phyloP scores from a whole-genome alignment of 2,113 vertebrate species.

The Istiophorus platypterus region DNA sequence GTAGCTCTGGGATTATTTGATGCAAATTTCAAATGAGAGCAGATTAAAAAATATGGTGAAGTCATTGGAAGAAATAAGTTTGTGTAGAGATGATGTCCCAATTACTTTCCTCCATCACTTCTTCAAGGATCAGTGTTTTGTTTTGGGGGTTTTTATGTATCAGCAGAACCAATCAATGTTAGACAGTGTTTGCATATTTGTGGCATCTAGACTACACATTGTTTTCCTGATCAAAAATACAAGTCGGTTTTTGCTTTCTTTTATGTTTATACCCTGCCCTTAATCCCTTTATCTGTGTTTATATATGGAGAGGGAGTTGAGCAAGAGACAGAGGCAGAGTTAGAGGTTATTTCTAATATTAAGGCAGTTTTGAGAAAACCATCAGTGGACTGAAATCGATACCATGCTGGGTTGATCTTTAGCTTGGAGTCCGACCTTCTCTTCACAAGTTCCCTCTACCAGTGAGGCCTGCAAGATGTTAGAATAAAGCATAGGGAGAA shows the following conservation, averaged over 20 bases:
- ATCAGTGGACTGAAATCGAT: constrained; percentile 53
- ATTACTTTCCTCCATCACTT: constrained; percentile 15
- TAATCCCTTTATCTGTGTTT: background rate
- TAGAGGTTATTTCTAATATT: constrained; percentile 7
- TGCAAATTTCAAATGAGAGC: constrained; percentile 60
- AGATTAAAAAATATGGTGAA: constrained; percentile 1
- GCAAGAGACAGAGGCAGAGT: background rate
- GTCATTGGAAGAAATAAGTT: constrained; percentile 41
- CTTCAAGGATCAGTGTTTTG: background rate
- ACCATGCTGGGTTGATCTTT: constrained; percentile 44
- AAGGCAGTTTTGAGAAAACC: constrained; percentile 35
- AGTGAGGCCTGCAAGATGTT: constrained; percentile 11
- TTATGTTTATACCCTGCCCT: background rate
- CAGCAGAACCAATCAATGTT: constrained; percentile 1
- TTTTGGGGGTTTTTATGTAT: background rate
- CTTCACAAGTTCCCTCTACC: constrained; percentile 4
- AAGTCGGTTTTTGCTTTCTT: background rate
- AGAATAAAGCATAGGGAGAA: constrained; percentile 11
- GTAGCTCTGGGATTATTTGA: constrained; percentile 66
- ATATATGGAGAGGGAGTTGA: background rate
- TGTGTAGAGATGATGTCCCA: constrained; percentile 32
- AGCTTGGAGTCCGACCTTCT: constrained; percentile 30
- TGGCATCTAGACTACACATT: background rate
- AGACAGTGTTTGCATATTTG: constrained; percentile 9
- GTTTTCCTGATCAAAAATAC: background rate